Evolutionary conservation across 2,797 vertebrate genomes (phyloP).

Genomic region (Enteromius thamalakanensis): DNA sequence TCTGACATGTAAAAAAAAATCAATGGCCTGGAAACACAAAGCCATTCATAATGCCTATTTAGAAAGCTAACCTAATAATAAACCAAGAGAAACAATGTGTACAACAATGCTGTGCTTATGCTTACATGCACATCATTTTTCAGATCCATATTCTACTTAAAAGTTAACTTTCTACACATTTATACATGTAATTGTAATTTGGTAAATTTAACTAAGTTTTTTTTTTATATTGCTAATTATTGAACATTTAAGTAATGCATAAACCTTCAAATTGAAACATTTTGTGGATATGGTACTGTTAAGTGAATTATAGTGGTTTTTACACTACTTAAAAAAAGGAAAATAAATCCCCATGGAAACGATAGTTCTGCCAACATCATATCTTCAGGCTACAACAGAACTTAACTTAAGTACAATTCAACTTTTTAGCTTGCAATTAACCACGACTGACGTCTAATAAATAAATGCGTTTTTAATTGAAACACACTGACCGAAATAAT

Average conservation of each 20-base stretch:
- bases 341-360: neutral
- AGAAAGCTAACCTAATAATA: slow-evolving; percentile 25
- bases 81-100: neutral
- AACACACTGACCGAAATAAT: neutral
- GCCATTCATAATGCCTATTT: slow-evolving; percentile 10
- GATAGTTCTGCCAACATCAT: neutral
- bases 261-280: neutral
- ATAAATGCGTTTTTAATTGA: neutral
- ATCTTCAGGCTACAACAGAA: slow-evolving; percentile 1
- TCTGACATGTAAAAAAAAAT: neutral
- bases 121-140: neutral
- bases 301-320: neutral
- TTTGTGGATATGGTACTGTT: neutral
- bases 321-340: neutral
- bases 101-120: neutral
- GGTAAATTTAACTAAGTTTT: neutral
- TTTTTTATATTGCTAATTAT: neutral
- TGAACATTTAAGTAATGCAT: neutral
- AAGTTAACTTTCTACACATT: neutral
- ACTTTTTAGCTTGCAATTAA: neutral
- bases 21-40: slow-evolving; percentile 29
- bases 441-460: neutral
- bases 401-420: neutral
- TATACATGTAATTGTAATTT: neutral
- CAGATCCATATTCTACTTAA: neutral